A percentile compares a stretch with the other conserved stretches of the same genome.
Conservation (phyloP, 1,140 invertebrate genomes). For the Pseudachorutes palmiensis region DNA sequence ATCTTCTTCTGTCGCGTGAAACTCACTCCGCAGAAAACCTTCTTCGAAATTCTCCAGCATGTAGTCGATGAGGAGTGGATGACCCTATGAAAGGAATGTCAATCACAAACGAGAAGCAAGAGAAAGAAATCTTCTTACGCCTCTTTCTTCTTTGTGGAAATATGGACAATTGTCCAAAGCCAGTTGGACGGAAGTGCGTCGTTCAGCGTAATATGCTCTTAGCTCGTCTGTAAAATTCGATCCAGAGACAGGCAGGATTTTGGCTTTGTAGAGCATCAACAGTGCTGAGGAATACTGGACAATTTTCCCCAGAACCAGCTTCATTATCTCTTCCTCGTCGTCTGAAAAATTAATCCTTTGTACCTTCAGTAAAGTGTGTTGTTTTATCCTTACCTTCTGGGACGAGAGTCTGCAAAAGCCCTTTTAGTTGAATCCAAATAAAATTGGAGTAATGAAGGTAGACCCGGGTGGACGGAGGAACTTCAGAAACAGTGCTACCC, state of each 20-base stretch:
- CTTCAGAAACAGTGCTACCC: background rate
- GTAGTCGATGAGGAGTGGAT: slow-evolving; percentile 33
- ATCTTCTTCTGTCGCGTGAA: slow-evolving; percentile 22
- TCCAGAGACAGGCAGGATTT: slow-evolving; percentile 25
- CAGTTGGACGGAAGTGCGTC: slow-evolving; percentile 17
- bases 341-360: slow-evolving; percentile 2
- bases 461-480: slow-evolving; percentile 29
- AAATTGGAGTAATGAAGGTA: slow-evolving; percentile 36
- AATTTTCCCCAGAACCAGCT: slow-evolving; percentile 28
- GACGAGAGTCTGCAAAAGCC: slow-evolving; percentile 23
- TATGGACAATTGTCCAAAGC: slow-evolving; percentile 22
- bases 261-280: slow-evolving; percentile 31
- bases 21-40: slow-evolving; percentile 22
- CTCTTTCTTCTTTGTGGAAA: slow-evolving; percentile 23
- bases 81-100: slow-evolving; percentile 10
- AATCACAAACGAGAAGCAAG: background rate
- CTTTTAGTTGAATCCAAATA: slow-evolving; percentile 27
- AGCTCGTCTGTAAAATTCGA: background rate
- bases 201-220: slow-evolving; percentile 10
- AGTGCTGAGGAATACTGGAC: slow-evolving; percentile 34
- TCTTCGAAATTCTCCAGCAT: slow-evolving; percentile 28
- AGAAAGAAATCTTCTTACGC: slow-evolving; percentile 18
- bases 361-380: no score
- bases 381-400: no score
- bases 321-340: no score